phyloP scores from a whole-genome alignment of 2,888 invertebrate species.

The Hoplodrina blanda region DNA sequence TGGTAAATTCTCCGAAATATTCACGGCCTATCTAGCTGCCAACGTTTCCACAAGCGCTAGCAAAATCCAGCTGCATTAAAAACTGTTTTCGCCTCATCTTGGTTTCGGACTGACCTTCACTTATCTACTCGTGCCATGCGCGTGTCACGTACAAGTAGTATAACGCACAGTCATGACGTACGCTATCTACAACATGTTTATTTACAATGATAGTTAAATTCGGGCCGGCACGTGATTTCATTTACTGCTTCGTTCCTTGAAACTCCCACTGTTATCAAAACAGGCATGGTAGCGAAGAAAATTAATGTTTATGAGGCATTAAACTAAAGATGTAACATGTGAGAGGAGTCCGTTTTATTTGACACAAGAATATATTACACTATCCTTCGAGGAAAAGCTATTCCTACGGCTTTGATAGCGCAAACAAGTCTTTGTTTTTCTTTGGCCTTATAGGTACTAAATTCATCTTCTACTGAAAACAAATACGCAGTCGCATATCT shows the following conservation, averaged over 20 bases:
- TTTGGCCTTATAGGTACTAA: slow-evolving; percentile 2
- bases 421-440: slow-evolving; percentile 7
- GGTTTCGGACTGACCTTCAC: background rate
- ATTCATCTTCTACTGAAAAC: background rate
- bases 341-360: slow-evolving; percentile 38
- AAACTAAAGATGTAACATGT: slow-evolving; percentile 30
- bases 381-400: slow-evolving; percentile 27
- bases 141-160: background rate
- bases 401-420: slow-evolving; percentile 11
- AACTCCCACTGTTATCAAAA: slow-evolving; percentile 46
- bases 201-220: slow-evolving; percentile 40
- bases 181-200: slow-evolving; percentile 35
- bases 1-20: background rate
- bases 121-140: background rate
- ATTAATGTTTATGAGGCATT: slow-evolving; percentile 45
- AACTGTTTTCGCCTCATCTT: background rate
- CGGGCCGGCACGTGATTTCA: slow-evolving; percentile 41
- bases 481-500: background rate
- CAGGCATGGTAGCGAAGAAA: slow-evolving; percentile 26
- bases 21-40: background rate
- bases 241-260: slow-evolving; percentile 34
- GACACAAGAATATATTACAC: slow-evolving; percentile 34
- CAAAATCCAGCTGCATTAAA: background rate
- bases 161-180: slow-evolving; percentile 19
- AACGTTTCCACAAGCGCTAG: background rate